phyloP scores from a whole-genome alignment of 1,140 invertebrate genomes.

The Ectropis grisescens region DNA sequence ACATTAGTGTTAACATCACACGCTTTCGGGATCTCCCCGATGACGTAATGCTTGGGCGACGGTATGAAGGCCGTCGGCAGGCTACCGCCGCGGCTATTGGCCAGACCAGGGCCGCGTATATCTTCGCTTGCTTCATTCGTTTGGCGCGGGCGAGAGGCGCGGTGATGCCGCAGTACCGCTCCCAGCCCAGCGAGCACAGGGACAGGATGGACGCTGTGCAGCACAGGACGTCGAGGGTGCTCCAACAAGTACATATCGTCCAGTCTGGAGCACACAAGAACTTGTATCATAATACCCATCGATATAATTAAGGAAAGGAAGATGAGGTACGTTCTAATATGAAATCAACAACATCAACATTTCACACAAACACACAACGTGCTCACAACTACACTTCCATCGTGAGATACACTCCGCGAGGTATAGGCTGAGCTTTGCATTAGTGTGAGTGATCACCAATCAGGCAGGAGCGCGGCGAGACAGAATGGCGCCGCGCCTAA shows the following conservation, averaged over 20 bases:
- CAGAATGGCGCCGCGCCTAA: no score
- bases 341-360: no score
- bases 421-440: no score
- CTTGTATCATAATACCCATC: background rate
- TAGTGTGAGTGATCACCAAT: no score
- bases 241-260: constrained; percentile 73
- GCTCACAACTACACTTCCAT: no score
- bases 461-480: no score
- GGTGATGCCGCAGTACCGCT: constrained; percentile 75
- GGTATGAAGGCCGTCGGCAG: constrained; percentile 43
- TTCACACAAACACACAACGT: no score
- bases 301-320: no score
- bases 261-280: constrained; percentile 46
- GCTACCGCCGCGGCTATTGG: constrained; percentile 59
- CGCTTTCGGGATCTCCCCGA: constrained; percentile 43
- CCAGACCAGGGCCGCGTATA: constrained; percentile 32
- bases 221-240: constrained; percentile 74
- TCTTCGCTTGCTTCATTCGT: constrained; percentile 22
- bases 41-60: constrained; percentile 28
- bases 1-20: constrained; percentile 74
- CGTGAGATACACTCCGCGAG: no score
- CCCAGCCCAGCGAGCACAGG: constrained; percentile 74
- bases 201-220: constrained; percentile 77
- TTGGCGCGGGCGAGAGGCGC: constrained; percentile 52
- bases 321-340: no score